Base-by-base conservation (phyloP, 2,888 invertebrate species). In the Cosmia pyralina region DNA sequence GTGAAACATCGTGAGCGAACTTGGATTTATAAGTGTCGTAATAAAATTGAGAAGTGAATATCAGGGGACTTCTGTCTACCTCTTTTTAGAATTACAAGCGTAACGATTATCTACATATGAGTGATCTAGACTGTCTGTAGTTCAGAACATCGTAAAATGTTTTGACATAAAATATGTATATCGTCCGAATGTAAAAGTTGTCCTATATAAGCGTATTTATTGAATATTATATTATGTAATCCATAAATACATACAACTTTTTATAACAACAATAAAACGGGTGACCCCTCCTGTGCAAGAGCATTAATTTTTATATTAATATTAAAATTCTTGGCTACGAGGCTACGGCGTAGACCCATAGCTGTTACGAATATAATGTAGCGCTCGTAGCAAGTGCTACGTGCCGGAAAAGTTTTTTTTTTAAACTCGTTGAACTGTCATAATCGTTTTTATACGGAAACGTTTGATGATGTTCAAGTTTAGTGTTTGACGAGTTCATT, bases 331-430 rank as follows among this genome's bases (percentile, higher is more conserved):
- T 69, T 60, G 22, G 77, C 77, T 57, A 64, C 58, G 62, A 55
- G 34, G 59, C 70, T 75, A 71, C 69, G 59, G 58, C 69, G 78
- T 77, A 84, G 81, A 46, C 28, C 15, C 63, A 71, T 76, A 76
- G 81, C 69, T 1, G 60, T 69, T 77, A 83, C 84, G 70, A 59
- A 74, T 69, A 64, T 63, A 44, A 53, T 64, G 69, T 82, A 75
- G 66, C 64, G 48, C 57, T 76, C 73, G 85, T 85, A 83, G 72
- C 75, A 55, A 72, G 17, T 60, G 72, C 72, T 82, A 85, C 83
- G 83, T 69, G 65, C 62, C 15, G 57, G 50, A 55, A 57, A 63
- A 68, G 69, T 55, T 68, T 52, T 69, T 58, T 38, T 64, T 72
- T 66, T 58, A 13, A 63, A 72, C 60, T 59, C 28, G 46, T 72